phyloP scores from a whole-genome alignment of 2,113 vertebrate genomes.

The Rana temporaria region DNA sequence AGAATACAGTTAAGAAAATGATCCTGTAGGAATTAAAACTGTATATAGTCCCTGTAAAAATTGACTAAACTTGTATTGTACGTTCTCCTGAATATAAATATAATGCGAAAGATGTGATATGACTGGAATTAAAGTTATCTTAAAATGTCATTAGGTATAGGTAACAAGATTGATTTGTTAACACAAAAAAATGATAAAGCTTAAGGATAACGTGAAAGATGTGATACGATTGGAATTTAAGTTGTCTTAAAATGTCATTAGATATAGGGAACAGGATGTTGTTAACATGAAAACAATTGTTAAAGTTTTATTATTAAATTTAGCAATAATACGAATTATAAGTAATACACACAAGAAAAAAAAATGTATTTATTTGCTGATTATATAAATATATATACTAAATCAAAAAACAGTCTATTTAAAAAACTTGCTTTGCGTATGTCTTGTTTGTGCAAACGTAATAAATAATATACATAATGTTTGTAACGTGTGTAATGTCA shows the following conservation, averaged over 20 bases:
- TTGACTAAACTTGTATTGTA: neutral
- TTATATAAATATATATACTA: no score
- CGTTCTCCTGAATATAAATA: neutral
- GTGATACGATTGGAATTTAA: neutral
- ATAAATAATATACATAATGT: no score
- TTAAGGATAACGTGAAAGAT: neutral
- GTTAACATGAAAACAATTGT: neutral
- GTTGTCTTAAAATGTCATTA: neutral
- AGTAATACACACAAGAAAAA: no score
- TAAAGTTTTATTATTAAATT: no score
- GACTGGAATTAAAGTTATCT: neutral
- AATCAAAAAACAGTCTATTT: no score
- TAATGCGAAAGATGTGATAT: slow-evolving; percentile 11
- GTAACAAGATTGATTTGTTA: neutral
- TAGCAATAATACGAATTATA: no score
- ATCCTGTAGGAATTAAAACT: slow-evolving; percentile 19
- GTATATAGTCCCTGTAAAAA: slow-evolving; percentile 7
- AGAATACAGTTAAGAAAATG: slow-evolving; percentile 12
- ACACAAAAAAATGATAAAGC: neutral
- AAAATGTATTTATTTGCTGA: no score
- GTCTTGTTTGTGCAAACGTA: no score
- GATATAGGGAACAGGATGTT: neutral
- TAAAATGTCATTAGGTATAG: neutral
- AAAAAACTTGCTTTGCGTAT: no score
- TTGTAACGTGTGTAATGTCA: no score